Evolutionary conservation across 2,113 vertebrate species (phyloP).

Genomic region (Pluvianellus socialis): DNA sequence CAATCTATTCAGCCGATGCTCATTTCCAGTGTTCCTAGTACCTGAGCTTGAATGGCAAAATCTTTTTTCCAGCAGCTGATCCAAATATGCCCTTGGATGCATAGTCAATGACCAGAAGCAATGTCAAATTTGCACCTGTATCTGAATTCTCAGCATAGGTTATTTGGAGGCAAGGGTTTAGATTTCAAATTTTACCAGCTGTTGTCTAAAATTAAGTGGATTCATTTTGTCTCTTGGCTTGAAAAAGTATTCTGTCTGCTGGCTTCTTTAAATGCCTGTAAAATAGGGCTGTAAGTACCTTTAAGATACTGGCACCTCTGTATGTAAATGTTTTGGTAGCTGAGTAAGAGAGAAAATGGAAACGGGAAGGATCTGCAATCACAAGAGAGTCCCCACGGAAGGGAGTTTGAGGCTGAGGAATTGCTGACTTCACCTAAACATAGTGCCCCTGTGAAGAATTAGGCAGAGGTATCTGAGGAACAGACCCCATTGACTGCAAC

Average conservation of each 20-base stretch:
- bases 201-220: neutral
- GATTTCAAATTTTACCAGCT: neutral
- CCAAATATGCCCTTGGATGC: neutral
- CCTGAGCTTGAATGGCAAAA: neutral
- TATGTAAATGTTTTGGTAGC: neutral
- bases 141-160: neutral
- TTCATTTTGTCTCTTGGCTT: neutral
- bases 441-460: no score
- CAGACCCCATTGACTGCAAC: no score
- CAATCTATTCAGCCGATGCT: fast-evolving
- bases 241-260: neutral
- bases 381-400: neutral
- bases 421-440: no score
- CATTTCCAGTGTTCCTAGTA: neutral
- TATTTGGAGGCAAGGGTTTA: neutral
- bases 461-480: no score
- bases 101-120: neutral
- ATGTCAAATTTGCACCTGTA: neutral
- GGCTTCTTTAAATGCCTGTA: neutral
- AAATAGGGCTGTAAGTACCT: neutral
- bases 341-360: neutral
- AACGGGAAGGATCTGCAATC: neutral
- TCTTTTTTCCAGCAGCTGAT: neutral
- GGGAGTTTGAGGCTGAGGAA: no score
- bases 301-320: neutral